phyloP scores from a whole-genome alignment of 1,140 invertebrate genomes.

The Odontomachus brunneus region DNA sequence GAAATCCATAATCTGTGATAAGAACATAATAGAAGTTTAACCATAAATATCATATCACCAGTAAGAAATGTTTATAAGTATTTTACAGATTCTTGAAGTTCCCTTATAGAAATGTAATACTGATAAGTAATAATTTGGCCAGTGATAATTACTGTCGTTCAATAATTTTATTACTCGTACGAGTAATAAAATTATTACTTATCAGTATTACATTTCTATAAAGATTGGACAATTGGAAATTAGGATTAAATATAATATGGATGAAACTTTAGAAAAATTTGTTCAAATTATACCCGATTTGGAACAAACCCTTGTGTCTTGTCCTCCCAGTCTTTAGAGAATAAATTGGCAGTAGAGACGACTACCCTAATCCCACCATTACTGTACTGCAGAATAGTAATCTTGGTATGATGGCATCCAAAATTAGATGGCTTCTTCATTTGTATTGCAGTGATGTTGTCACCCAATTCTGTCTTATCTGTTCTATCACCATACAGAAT shows the following conservation, averaged over 20 bases:
- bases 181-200: no score
- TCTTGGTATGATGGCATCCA: conserved; percentile 97
- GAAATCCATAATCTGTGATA: conserved; percentile 91
- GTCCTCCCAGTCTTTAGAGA: conserved; percentile 96
- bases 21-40: conserved; percentile 41
- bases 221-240: not conserved
- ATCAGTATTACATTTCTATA: no score
- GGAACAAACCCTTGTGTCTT: conserved; percentile 94
- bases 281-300: conserved; percentile 1
- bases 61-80: no score
- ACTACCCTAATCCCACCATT: conserved; percentile 93
- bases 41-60: no score
- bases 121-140: no score
- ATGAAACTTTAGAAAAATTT: no score
- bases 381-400: conserved; percentile 94
- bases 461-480: conserved; percentile 86
- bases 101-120: no score
- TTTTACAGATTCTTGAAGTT: no score
- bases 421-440: conserved; percentile 92
- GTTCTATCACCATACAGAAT: conserved; percentile 92
- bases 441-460: conserved; percentile 89
- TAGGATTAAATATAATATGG: no score
- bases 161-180: no score
- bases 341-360: conserved; percentile 96
- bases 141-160: no score